A percentile compares a stretch with the other conserved stretches of the same genome.
Conservation (phyloP, 2,113 vertebrate genomes). For the Aphyosemion australe region DNA sequence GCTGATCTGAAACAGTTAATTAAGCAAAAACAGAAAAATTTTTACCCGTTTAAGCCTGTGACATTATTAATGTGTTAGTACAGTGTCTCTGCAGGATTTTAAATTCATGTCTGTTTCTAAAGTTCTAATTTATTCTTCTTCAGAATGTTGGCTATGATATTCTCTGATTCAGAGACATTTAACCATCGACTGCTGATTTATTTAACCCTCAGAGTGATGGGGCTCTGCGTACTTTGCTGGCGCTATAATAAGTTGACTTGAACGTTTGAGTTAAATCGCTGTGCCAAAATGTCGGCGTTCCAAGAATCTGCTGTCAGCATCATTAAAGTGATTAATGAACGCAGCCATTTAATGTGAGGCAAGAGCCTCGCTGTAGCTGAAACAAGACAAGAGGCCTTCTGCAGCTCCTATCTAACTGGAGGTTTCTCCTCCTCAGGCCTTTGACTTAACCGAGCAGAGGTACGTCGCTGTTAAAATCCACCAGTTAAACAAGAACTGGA, state of each 20-base stretch:
- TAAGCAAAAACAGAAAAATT: no score
- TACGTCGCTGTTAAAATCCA: conserved; percentile 99
- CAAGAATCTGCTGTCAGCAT: conserved; percentile 28
- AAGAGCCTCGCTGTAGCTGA: conserved; percentile 6
- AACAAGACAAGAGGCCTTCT: conserved; percentile 1
- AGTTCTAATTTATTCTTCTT: no score
- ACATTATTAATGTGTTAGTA: neutral
- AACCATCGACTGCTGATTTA: neutral
- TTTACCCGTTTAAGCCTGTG: no score
- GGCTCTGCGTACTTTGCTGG: conserved; percentile 10
- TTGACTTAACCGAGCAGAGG: conserved; percentile 98
- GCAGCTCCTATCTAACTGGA: conserved; percentile 14
- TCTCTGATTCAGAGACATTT: neutral
- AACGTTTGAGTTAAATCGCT: conserved; percentile 27
- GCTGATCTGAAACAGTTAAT: no score
- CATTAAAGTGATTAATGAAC: conserved; percentile 34
- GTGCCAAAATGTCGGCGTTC: conserved; percentile 20
- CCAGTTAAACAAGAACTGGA: conserved; percentile 99
- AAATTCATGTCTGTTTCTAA: neutral
- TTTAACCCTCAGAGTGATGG: neutral
- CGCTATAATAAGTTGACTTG: conserved; percentile 14
- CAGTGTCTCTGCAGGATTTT: no score
- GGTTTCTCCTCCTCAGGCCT: conserved; percentile 81
- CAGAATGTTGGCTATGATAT: neutral
- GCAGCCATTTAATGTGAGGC: conserved; percentile 6